Evolutionary conservation across 1,140 invertebrate genomes (phyloP), one percentile per base, ranked within the genome.

Genomic region (Heliconius hermathena): DNA sequence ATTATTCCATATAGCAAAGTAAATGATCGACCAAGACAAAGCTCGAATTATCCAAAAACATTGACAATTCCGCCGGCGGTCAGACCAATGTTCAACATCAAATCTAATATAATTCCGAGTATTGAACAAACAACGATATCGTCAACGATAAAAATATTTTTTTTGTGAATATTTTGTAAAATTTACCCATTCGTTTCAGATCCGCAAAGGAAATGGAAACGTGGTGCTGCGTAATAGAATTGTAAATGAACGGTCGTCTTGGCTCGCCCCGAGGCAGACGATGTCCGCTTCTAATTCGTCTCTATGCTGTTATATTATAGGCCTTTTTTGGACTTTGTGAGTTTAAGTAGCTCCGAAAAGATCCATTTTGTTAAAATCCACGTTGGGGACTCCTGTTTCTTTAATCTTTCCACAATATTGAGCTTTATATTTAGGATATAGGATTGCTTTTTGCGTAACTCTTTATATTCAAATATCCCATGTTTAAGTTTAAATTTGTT

Each of bases 151-250:
- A 86, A 87, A 86, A 87, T 84, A 81, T 84, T 46, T 46, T 52
- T 81, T 86, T 82, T 74, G 77, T 83, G 84, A 87, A 86, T 86
- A 87, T 87, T 87, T 85, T 82, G 83, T 79, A 83, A 85, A 85
- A 86, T 77, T 84, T 84, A 82, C 82, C 79, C 36, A 79, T 74
- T 74, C 70, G 60, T 29, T 66, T 52, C n/a, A 49, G 76, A 83
- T 83, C 75, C 76, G 73, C 71, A 80, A 77, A 76, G 74, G 74
- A 79, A 81, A 83, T 80, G 26, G 71, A 80, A 73, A 80, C 80
- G 49, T 84, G 71, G 71, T 81, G 38, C 73, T 54, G 49, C 71
- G 80, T 84, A 81, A 84, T 85, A 87, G 73, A 85, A 81, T 85
- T 81, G 82, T 74, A 85, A 87, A 87, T 85, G 76, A 80, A 74